A percentile compares a stretch with the other conserved stretches of the same genome.
These are phyloP conservation scores for Acronicta aceris DNA, from an alignment of 2,888 invertebrate genomes.

Conservation along the genomic window DNA sequence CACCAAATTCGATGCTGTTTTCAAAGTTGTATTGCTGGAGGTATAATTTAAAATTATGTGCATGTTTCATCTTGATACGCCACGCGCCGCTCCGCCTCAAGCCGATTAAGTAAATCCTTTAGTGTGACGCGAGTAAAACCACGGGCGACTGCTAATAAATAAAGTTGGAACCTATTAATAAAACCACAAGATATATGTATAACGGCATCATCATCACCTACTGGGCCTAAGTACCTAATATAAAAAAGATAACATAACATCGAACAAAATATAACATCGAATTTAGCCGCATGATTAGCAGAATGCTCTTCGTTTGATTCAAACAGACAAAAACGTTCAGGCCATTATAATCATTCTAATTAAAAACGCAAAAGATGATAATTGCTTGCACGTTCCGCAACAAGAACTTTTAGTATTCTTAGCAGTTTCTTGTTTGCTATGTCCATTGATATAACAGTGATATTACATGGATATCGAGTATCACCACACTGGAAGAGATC, in stretches of 20 bases:
- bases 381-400: constrained; percentile 27
- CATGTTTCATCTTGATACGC: too few relatives aligned
- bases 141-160: too few relatives aligned
- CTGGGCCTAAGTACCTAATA: too few relatives aligned
- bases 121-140: too few relatives aligned
- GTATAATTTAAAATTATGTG: too few relatives aligned
- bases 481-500: constrained; percentile 7
- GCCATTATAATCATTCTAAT: constrained; percentile 27
- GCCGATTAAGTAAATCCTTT: too few relatives aligned
- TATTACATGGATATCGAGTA: constrained; percentile 12
- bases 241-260: too few relatives aligned
- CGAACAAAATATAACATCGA: not conserved
- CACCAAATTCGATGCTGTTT: too few relatives aligned
- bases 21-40: too few relatives aligned
- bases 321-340: constrained; percentile 25
- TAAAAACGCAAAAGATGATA: constrained; percentile 19
- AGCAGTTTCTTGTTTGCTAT: constrained; percentile 40
- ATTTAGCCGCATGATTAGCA: constrained; percentile 22
- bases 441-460: constrained; percentile 24
- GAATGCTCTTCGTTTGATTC: constrained; percentile 10
- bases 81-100: too few relatives aligned
- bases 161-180: not conserved
- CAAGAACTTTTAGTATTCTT: constrained; percentile 19
- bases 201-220: too few relatives aligned
- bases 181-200: not conserved